A percentile compares a stretch with the other conserved stretches of the same genome.
phyloP scores from a whole-genome alignment of 2,113 vertebrate species.

The Phoenicopterus ruber region DNA sequence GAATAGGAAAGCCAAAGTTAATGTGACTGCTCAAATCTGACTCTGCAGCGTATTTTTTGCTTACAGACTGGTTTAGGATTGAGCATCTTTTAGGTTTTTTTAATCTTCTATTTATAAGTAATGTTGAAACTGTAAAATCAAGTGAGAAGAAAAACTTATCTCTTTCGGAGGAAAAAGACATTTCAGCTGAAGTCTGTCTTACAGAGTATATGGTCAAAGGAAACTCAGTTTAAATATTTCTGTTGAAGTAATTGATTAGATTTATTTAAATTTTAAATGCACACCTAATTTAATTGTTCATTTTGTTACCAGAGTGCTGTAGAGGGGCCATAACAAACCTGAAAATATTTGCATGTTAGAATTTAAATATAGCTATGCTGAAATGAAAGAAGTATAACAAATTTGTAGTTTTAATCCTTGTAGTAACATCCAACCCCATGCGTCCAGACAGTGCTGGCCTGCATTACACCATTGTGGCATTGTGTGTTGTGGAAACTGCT shows the following conservation, averaged over 20 bases:
- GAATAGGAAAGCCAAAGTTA: not conserved
- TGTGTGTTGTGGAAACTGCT: not conserved
- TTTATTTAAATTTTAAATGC: not conserved
- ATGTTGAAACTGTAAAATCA: not conserved
- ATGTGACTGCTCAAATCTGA: not conserved
- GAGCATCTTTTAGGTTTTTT: not conserved
- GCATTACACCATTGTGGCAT: not conserved
- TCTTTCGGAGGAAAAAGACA: not conserved
- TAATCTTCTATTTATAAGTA: not conserved
- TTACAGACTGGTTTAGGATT: not conserved
- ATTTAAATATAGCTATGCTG: not conserved
- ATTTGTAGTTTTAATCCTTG: not conserved
- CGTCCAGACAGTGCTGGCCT: not conserved
- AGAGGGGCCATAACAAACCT: not conserved
- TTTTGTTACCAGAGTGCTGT: not conserved
- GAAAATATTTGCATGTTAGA: not conserved
- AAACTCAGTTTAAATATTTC: not conserved
- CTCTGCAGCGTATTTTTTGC: not conserved
- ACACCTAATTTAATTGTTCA: not conserved
- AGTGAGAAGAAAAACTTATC: not conserved
- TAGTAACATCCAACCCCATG: not conserved
- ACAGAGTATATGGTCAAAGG: not conserved
- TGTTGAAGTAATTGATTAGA: not conserved
- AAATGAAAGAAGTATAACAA: not conserved
- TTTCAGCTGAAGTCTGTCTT: not conserved